These are phyloP conservation scores for Oedothorax gibbosus DNA, from an alignment of 1,140 invertebrate genomes.

Conservation along the genomic window DNA sequence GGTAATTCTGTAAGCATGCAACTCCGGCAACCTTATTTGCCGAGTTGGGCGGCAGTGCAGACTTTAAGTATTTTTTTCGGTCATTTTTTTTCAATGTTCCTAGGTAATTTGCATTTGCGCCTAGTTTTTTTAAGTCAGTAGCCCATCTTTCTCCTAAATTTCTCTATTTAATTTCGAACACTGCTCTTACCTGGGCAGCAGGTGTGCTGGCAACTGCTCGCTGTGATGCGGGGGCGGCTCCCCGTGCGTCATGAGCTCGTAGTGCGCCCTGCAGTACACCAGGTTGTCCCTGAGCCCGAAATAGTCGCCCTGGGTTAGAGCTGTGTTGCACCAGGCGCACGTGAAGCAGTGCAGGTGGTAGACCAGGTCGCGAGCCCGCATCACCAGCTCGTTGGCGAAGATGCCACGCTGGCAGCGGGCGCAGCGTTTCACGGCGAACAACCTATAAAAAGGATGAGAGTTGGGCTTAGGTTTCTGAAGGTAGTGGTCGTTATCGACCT, in stretches of 20 bases:
- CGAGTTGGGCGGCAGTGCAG: no score
- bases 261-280: constrained; percentile 71
- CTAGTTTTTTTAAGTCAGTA: no score
- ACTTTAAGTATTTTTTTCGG: no score
- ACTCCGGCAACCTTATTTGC: no score
- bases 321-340: constrained; percentile 82
- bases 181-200: constrained; percentile 29
- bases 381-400: constrained; percentile 90
- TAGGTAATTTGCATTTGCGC: no score
- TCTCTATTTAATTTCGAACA: background rate
- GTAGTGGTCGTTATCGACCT: no score
- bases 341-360: constrained; percentile 93
- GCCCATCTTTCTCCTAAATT: no score
- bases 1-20: no score
- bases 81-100: no score
- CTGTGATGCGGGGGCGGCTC: constrained; percentile 26
- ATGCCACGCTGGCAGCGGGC: constrained; percentile 85
- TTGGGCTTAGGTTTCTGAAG: no score
- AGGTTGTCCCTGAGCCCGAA: constrained; percentile 76
- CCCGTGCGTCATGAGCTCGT: constrained; percentile 65
- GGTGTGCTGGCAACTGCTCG: background rate
- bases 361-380: constrained; percentile 85
- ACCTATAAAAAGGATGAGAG: constrained; percentile 64
- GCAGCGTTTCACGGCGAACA: constrained; percentile 77
- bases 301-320: constrained; percentile 80